Conservation (phyloP, 2,113 vertebrate genomes). For the Catharus minimus region DNA sequence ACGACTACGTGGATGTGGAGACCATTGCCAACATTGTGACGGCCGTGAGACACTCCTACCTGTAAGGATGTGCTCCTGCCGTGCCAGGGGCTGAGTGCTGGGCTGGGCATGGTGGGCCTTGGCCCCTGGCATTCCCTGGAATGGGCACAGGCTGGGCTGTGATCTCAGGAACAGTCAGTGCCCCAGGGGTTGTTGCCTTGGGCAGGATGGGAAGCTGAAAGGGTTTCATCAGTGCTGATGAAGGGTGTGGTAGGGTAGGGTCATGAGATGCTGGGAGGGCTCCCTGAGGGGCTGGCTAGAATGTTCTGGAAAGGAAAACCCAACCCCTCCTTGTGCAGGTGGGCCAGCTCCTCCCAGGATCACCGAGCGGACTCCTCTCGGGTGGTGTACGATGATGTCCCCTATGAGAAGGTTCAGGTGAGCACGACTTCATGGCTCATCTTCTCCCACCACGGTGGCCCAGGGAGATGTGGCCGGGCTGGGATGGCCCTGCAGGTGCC, state of each 20-base stretch:
- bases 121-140: neutral
- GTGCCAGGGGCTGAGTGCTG: neutral
- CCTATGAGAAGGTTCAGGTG: slow-evolving; percentile 91
- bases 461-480: fast-evolving
- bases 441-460: neutral
- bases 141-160: neutral
- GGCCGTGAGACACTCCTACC: slow-evolving; percentile 92
- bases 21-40: slow-evolving; percentile 92
- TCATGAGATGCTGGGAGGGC: neutral
- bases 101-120: neutral
- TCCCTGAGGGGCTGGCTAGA: neutral
- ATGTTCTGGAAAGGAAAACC: neutral
- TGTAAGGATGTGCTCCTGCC: slow-evolving; percentile 77
- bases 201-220: neutral
- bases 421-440: fast-evolving
- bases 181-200: neutral
- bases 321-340: slow-evolving; percentile 69
- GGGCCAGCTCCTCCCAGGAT: slow-evolving; percentile 88
- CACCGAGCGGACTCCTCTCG: slow-evolving; percentile 68
- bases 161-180: fast-evolving
- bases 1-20: slow-evolving; percentile 97
- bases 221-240: neutral
- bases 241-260: neutral
- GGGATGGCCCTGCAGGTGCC: fast-evolving
- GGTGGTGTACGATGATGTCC: slow-evolving; percentile 90